phyloP scores from a whole-genome alignment of 2,113 vertebrate species.

The Dasyprocta punctata region DNA sequence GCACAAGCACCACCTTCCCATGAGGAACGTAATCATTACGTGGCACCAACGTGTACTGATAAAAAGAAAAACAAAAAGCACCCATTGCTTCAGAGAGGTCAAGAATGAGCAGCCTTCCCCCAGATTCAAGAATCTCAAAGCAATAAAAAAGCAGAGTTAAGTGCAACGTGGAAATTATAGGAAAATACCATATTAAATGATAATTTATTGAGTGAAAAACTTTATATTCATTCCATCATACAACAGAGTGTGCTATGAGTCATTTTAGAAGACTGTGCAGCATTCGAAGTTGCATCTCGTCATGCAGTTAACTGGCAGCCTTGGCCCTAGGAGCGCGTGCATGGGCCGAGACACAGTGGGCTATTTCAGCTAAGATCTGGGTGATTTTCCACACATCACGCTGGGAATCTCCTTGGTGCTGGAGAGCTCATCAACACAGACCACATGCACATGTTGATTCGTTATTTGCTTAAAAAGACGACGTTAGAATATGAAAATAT shows the following conservation, averaged over 20 bases:
- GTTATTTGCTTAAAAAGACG: constrained; percentile 81
- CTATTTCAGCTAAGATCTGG: constrained; percentile 67
- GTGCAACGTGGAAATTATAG: constrained; percentile 64
- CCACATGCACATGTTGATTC: constrained; percentile 82
- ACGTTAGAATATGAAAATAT: constrained; percentile 84
- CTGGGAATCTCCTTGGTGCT: constrained; percentile 67
- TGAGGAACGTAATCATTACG: background rate
- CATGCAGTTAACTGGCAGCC: constrained; percentile 79
- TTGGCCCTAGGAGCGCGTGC: constrained; percentile 75
- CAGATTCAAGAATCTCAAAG: background rate
- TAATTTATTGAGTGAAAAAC: constrained; percentile 78
- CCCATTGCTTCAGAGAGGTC: background rate
- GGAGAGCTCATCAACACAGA: constrained; percentile 76
- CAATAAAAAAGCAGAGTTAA: constrained; percentile 53
- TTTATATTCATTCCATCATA: constrained; percentile 75
- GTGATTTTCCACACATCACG: constrained; percentile 73
- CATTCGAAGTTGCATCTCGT: constrained; percentile 75
- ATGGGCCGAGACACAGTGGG: constrained; percentile 70
- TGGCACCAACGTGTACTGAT: background rate
- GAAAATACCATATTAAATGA: constrained; percentile 66
- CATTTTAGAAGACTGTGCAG: constrained; percentile 68
- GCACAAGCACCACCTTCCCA: background rate
- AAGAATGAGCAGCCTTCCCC: background rate
- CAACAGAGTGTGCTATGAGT: constrained; percentile 68
- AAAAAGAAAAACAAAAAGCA: background rate